Evolutionary conservation across 2,113 vertebrate species (phyloP).

Genomic region (Nothobranchius kuhntae): DNA sequence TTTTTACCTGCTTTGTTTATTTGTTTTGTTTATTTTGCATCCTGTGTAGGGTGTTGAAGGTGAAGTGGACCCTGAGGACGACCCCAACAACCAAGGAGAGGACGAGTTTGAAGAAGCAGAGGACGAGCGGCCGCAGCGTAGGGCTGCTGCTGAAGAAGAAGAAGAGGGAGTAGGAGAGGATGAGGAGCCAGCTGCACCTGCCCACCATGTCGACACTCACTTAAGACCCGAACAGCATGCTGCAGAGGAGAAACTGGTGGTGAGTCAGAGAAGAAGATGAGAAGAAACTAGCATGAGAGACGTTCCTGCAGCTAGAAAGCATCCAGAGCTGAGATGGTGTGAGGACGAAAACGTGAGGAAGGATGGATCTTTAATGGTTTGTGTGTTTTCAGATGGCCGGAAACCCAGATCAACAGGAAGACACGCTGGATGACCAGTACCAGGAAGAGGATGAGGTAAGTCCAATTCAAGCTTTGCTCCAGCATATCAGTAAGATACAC

Average conservation of each 20-base stretch:
- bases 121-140: slow-evolving; percentile 83
- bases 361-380: background rate
- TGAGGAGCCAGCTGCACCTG: slow-evolving; percentile 52
- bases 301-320: background rate
- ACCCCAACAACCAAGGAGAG: slow-evolving; percentile 98
- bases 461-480: background rate
- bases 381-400: slow-evolving; percentile 86
- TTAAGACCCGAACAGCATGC: slow-evolving; percentile 75
- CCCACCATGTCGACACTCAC: slow-evolving; percentile 56
- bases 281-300: background rate
- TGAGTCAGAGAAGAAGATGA: slow-evolving; percentile 54
- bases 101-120: slow-evolving; percentile 98
- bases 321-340: background rate
- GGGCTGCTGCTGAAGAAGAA: slow-evolving; percentile 75
- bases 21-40: background rate
- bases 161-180: slow-evolving; percentile 69
- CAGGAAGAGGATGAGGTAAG: slow-evolving; percentile 96
- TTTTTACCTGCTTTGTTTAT: no score
- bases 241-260: slow-evolving; percentile 90
- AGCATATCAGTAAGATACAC: no score
- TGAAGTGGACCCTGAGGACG: slow-evolving; percentile 92
- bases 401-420: slow-evolving; percentile 98
- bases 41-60: slow-evolving; percentile 76
- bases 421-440: slow-evolving; percentile 93
- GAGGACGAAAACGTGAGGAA: background rate